Conservation (phyloP, 2,888 invertebrate species). For the Orthonychiurus folsomi region DNA sequence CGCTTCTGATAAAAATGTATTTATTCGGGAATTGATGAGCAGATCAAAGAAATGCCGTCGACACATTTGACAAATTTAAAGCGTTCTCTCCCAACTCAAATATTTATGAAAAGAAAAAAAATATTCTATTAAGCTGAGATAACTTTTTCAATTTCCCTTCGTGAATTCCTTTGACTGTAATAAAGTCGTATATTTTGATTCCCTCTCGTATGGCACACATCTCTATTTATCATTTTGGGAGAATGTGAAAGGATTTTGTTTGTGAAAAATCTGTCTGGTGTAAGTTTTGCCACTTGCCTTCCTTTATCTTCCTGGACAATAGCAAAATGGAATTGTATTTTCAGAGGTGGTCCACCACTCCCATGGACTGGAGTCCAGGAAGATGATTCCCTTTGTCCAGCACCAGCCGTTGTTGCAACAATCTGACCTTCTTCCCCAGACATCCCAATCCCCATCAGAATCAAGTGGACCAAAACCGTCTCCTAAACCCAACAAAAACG, state of each 20-base stretch:
- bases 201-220: too few species aligned
- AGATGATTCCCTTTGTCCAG: slow-evolving; percentile 14
- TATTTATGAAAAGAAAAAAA: not conserved
- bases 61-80: not conserved
- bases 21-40: not conserved
- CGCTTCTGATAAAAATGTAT: not conserved
- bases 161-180: too few species aligned
- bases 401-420: not conserved
- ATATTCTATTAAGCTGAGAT: too few species aligned
- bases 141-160: too few species aligned
- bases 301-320: slow-evolving; percentile 36
- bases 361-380: slow-evolving; percentile 7
- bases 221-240: too few species aligned
- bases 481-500: slow-evolving; percentile 22
- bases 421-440: slow-evolving; percentile 25
- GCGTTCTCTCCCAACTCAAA: not conserved
- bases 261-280: too few species aligned
- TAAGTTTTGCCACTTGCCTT: slow-evolving; percentile 34
- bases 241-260: not conserved
- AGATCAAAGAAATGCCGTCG: not conserved
- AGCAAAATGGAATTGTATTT: slow-evolving; percentile 30
- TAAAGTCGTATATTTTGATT: too few species aligned
- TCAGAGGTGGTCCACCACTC: not conserved
- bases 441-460: slow-evolving; percentile 37
- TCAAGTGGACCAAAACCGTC: slow-evolving; percentile 34